A percentile compares a stretch with the other conserved stretches of the same genome.
phyloP scores from a whole-genome alignment of 1,140 invertebrate genomes.

The Drosophila guanche region DNA sequence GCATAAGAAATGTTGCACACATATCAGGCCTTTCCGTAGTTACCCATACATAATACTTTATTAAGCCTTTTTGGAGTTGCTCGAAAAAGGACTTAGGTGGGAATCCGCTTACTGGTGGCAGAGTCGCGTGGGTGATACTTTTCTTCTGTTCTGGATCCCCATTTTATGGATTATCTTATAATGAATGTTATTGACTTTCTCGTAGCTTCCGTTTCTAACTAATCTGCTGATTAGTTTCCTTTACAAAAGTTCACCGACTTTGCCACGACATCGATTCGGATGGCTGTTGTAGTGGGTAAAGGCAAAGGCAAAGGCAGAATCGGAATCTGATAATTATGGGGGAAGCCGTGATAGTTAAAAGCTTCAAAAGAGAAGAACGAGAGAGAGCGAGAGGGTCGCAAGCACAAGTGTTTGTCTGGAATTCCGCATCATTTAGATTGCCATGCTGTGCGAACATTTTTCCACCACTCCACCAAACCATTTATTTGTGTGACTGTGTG shows the following conservation, averaged over 20 bases:
- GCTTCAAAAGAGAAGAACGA: constrained; percentile 5
- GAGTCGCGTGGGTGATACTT: constrained; percentile 18
- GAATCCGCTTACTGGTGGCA: constrained; percentile 12
- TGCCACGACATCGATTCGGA: constrained; percentile 34
- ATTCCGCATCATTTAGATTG: constrained; percentile 40
- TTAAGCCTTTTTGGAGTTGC: background rate
- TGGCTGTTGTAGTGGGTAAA: constrained; percentile 15
- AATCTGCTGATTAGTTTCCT: constrained; percentile 27
- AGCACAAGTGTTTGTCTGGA: constrained; percentile 16
- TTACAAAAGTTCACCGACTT: constrained; percentile 14
- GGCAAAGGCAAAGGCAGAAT: no score
- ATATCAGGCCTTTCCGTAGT: no score
- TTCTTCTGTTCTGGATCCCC: background rate
- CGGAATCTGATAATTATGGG: constrained; percentile 34
- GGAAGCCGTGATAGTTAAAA: constrained; percentile 37
- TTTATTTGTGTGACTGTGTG: constrained; percentile 17
- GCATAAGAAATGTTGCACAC: no score
- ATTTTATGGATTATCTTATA: constrained; percentile 39
- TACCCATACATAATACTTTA: no score
- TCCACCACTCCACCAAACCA: background rate
- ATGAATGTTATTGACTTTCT: constrained; percentile 41
- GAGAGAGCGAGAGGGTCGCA: background rate
- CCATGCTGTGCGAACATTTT: constrained; percentile 40
- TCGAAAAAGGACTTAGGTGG: constrained; percentile 5
- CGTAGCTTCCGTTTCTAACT: constrained; percentile 42